Conservation (phyloP, 2,797 vertebrate genomes). For the Sebastes nivosus region DNA sequence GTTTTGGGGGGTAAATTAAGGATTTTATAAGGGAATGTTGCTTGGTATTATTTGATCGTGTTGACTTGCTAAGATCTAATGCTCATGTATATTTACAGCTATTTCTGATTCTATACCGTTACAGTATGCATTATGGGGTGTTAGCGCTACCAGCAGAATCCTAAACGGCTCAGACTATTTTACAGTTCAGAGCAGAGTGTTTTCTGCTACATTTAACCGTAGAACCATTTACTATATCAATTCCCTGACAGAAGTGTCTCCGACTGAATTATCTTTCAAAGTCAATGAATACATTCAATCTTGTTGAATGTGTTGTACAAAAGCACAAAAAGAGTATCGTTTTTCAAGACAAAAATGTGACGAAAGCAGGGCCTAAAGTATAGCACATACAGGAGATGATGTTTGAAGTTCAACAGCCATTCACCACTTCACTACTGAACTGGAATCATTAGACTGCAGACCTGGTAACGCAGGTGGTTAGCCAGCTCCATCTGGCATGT, state of each 20-base stretch:
- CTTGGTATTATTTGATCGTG: not conserved
- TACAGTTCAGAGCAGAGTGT: not conserved
- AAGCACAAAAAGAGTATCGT: not conserved
- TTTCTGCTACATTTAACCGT: not conserved
- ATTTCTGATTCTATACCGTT: not conserved
- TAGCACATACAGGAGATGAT: not conserved
- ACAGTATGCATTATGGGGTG: not conserved
- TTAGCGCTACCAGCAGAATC: not conserved
- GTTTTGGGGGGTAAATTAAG: not conserved
- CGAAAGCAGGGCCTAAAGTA: not conserved
- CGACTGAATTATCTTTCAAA: not conserved
- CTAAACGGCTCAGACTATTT: not conserved
- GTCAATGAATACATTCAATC: not conserved
- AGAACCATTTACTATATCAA: not conserved
- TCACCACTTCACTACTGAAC: slow-evolving; percentile 14
- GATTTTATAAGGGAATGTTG: not conserved
- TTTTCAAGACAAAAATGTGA: not conserved
- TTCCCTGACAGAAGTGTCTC: not conserved
- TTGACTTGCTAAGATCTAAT: not conserved
- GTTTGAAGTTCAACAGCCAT: slow-evolving; percentile 1
- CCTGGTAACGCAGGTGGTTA: not conserved
- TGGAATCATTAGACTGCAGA: slow-evolving; percentile 32
- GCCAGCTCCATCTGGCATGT: not conserved
- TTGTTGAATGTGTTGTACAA: not conserved
- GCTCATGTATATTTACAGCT: not conserved